Percentiles rank a stretch among this genome's conserved stretches.
These are phyloP conservation scores for Epizoanthus rinbou DNA, from an alignment of 92 coral and sea anemone genomes.

Conservation along the genomic window DNA sequence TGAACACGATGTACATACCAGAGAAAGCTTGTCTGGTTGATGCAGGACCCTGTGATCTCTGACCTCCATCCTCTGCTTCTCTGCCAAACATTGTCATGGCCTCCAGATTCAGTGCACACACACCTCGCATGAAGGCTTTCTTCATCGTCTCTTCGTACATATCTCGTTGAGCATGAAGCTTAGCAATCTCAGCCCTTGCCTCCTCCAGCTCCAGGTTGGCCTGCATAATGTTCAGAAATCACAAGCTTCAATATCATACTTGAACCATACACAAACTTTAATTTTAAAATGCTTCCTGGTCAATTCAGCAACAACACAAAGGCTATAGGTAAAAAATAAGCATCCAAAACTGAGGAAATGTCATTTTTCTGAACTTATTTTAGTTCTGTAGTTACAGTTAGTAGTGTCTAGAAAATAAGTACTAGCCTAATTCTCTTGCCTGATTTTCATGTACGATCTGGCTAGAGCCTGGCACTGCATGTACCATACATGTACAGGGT, in stretches of 20 bases:
- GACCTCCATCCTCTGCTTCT: conserved; percentile 90
- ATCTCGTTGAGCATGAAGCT: conserved; percentile 90
- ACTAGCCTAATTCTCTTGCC: too few relatives aligned
- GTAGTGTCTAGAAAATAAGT: too few relatives aligned
- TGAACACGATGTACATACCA: neutral
- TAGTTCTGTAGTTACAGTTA: too few relatives aligned
- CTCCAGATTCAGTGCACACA: conserved; percentile 94
- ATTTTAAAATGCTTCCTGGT: too few relatives aligned
- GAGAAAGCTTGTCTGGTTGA: conserved; percentile 1
- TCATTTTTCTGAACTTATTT: too few relatives aligned
- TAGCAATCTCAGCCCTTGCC: conserved; percentile 84
- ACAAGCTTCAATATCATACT: neutral
- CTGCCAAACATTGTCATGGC: conserved; percentile 96
- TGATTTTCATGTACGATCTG: too few relatives aligned
- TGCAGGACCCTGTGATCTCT: conserved; percentile 12
- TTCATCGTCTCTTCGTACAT: conserved; percentile 98
- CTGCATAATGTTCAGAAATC: conserved; percentile 39
- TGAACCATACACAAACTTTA: too few relatives aligned
- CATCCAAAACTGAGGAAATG: too few relatives aligned
- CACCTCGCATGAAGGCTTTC: conserved; percentile 98
- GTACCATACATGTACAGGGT: too few relatives aligned
- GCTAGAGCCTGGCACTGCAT: too few relatives aligned
- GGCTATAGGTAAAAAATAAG: too few relatives aligned
- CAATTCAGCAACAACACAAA: too few relatives aligned
- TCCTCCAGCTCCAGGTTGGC: conserved; percentile 82